These are phyloP conservation scores for Malurus alboscapulatus DNA, from an alignment of 2,113 vertebrate species.

Conservation along the genomic window DNA sequence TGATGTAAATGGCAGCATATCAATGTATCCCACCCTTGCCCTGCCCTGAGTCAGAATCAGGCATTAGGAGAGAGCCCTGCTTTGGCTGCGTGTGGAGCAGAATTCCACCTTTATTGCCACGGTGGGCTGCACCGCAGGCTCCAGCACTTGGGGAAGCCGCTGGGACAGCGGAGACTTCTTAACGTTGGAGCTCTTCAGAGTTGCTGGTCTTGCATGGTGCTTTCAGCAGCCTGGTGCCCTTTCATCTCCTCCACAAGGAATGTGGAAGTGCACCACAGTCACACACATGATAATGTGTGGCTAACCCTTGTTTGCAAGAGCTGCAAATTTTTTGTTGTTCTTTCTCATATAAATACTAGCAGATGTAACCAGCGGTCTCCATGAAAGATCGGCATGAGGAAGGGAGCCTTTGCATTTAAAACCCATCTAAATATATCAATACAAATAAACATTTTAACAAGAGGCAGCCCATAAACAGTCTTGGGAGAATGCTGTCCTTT, in stretches of 20 bases:
- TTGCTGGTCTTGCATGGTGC: background rate
- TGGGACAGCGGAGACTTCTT: background rate
- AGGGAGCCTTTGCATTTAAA: slow-evolving; percentile 28
- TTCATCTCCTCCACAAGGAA: slow-evolving; percentile 39
- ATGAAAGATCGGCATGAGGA: background rate
- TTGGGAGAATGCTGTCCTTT: background rate
- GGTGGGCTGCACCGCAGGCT: background rate
- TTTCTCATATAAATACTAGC: slow-evolving; percentile 53
- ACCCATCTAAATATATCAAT: slow-evolving; percentile 32
- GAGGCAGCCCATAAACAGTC: background rate
- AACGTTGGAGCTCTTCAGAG: background rate
- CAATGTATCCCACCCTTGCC: rapidly evolving
- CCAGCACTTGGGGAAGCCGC: background rate
- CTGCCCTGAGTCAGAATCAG: background rate
- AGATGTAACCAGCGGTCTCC: slow-evolving; percentile 42
- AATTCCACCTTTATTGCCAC: background rate
- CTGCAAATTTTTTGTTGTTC: slow-evolving; percentile 60
- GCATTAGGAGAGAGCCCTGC: background rate
- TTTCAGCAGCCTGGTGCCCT: background rate
- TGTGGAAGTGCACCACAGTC: slow-evolving; percentile 6
- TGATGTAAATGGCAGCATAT: rapidly evolving
- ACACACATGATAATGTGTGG: slow-evolving; percentile 34
- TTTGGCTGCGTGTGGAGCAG: background rate
- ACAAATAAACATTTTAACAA: slow-evolving; percentile 38
- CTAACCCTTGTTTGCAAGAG: slow-evolving; percentile 60